Evolutionary conservation across 2,888 invertebrate species (phyloP).

Genomic region (Drosophila pseudotakahashii): DNA sequence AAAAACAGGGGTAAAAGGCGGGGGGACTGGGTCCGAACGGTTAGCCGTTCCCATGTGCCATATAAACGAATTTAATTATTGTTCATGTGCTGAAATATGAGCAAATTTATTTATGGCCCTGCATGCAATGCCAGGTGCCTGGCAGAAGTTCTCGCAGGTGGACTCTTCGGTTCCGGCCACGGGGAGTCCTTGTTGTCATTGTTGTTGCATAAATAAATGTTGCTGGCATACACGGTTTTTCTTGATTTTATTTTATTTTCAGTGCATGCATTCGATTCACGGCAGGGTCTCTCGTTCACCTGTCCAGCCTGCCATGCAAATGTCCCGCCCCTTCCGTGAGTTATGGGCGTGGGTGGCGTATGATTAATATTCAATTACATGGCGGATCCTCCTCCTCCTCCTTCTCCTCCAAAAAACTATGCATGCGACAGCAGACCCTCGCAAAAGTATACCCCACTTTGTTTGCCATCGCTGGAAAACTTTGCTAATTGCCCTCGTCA

Average conservation of each 20-base stretch:
- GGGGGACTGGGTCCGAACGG: conserved; percentile 22
- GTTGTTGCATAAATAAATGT: conserved; percentile 64
- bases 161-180: conserved; percentile 12
- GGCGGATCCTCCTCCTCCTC: conserved; percentile 42
- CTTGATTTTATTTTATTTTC: conserved; percentile 34
- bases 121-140: conserved; percentile 40
- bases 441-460: conserved; percentile 41
- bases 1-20: background rate
- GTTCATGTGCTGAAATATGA: conserved; percentile 77
- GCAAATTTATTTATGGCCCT: conserved; percentile 72
- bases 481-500: conserved; percentile 71
- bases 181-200: conserved; percentile 37
- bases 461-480: conserved; percentile 56
- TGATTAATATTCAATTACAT: conserved; percentile 78
- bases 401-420: conserved; percentile 12
- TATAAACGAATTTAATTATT: conserved; percentile 76
- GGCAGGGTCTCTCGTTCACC: conserved; percentile 29
- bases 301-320: conserved; percentile 49
- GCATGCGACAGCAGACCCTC: conserved; percentile 35
- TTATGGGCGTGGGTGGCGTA: conserved; percentile 67
- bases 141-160: conserved; percentile 17
- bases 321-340: conserved; percentile 46
- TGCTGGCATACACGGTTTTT: conserved; percentile 15
- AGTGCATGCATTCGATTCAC: conserved; percentile 42
- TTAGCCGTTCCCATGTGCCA: conserved; percentile 62